phyloP scores from a whole-genome alignment of 2,113 vertebrate genomes.

The Reinhardtius hippoglossoides region DNA sequence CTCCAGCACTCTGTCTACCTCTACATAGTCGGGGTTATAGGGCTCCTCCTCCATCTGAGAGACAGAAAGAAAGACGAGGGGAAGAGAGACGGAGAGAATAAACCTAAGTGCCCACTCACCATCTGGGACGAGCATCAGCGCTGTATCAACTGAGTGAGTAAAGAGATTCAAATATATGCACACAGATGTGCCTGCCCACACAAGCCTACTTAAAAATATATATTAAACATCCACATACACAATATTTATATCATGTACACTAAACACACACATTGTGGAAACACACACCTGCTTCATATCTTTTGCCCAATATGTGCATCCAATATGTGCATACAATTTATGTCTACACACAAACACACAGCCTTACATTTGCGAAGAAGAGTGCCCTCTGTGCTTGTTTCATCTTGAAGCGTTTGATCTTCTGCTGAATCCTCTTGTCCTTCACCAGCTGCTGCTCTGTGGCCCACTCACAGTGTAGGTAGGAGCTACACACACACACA shows the following conservation, averaged over 20 bases:
- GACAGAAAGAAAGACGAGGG: constrained; percentile 26
- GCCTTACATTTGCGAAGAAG: constrained; percentile 98
- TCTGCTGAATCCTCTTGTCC: constrained; percentile 99
- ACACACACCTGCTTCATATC: constrained; percentile 5
- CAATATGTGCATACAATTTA: background rate
- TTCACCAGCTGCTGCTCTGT: constrained; percentile 96
- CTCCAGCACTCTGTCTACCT: constrained; percentile 97
- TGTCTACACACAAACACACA: constrained; percentile 21
- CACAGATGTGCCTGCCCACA: constrained; percentile 58
- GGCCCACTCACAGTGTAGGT: constrained; percentile 99
- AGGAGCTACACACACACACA: constrained; percentile 84
- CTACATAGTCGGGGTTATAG: constrained; percentile 98
- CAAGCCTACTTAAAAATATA: constrained; percentile 16
- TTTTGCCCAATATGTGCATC: background rate
- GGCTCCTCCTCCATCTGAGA: constrained; percentile 96
- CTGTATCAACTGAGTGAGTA: constrained; percentile 28
- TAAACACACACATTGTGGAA: background rate
- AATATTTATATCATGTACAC: background rate
- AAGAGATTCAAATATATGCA: constrained; percentile 56
- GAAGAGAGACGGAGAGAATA: constrained; percentile 46
- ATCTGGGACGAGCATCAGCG: constrained; percentile 67
- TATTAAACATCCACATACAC: constrained; percentile 2
- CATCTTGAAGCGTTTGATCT: constrained; percentile 98
- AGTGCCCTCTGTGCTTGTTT: constrained; percentile 98
- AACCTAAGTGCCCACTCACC: constrained; percentile 66